Conservation (phyloP, 2,113 vertebrate genomes). For the Aleadryas rufinucha region DNA sequence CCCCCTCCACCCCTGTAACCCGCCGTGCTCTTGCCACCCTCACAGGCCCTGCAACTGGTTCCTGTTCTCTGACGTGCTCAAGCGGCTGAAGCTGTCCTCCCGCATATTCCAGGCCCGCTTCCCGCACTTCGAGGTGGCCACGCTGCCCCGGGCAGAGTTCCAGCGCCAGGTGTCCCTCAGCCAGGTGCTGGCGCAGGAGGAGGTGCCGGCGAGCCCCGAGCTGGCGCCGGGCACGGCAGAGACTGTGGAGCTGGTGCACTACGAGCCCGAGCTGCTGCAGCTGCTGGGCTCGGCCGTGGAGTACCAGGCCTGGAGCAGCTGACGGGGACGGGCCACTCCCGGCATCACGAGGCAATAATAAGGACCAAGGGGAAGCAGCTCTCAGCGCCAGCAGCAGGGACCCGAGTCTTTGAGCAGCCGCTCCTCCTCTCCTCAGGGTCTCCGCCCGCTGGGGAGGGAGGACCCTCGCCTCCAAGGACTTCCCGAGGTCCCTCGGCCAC, state of each 20-base stretch:
- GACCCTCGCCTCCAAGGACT: neutral
- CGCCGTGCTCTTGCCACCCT: neutral
- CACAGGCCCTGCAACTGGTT: conserved; percentile 96
- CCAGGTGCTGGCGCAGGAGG: conserved; percentile 83
- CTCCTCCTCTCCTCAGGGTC: conserved; percentile 51
- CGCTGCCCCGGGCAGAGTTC: conserved; percentile 82
- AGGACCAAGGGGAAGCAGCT: conserved; percentile 73
- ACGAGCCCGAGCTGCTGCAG: conserved; percentile 88
- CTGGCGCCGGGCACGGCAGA: conserved; percentile 71
- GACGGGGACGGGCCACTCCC: conserved; percentile 52
- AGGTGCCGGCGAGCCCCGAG: conserved; percentile 64
- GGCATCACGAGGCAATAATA: conserved; percentile 78
- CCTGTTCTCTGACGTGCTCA: conserved; percentile 89
- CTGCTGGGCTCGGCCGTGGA: conserved; percentile 87
- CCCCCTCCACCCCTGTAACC: neutral
- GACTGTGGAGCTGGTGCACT: conserved; percentile 89
- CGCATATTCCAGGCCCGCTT: conserved; percentile 94
- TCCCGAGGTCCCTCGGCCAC: neutral
- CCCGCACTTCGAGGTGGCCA: conserved; percentile 91
- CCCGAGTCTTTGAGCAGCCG: conserved; percentile 44
- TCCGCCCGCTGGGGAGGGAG: neutral
- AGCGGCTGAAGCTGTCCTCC: conserved; percentile 91
- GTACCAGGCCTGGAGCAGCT: conserved; percentile 78
- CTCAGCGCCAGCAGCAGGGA: conserved; percentile 68
- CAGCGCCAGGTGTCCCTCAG: conserved; percentile 86